Conservation (phyloP, 1,140 invertebrate genomes). For the Zaprionus davidi region DNA sequence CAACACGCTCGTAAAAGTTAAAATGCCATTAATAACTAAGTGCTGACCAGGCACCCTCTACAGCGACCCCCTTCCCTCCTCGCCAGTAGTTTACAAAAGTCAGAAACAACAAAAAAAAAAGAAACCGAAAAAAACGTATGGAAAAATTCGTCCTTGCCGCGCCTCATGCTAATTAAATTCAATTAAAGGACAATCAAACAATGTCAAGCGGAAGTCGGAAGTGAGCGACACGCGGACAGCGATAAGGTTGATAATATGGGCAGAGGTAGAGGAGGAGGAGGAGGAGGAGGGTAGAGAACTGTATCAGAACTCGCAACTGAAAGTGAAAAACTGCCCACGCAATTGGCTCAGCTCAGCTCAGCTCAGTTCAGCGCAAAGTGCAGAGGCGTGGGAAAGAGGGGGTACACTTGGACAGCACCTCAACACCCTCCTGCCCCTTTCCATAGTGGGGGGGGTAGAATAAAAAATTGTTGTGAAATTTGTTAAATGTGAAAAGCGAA, state of each 20-base stretch:
- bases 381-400: neutral
- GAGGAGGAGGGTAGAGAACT: neutral
- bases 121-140: neutral
- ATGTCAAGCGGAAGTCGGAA: conserved; percentile 79
- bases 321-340: conserved; percentile 12
- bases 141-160: conserved; percentile 58
- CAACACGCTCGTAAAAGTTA: conserved; percentile 72
- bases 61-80: neutral
- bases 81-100: conserved; percentile 4
- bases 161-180: conserved; percentile 83
- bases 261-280: neutral
- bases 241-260: neutral
- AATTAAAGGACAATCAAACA: conserved; percentile 84
- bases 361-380: neutral
- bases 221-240: conserved; percentile 29
- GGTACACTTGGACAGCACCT: neutral
- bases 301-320: neutral
- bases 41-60: conserved; percentile 14
- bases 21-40: conserved; percentile 73
- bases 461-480: conserved; percentile 44
- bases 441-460: neutral
- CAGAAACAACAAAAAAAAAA: neutral
- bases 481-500: conserved; percentile 76
- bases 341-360: neutral
- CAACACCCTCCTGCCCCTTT: neutral